Evolutionary conservation across 2,113 vertebrate species (phyloP).

Genomic region (Pangasianodon gigas): DNA sequence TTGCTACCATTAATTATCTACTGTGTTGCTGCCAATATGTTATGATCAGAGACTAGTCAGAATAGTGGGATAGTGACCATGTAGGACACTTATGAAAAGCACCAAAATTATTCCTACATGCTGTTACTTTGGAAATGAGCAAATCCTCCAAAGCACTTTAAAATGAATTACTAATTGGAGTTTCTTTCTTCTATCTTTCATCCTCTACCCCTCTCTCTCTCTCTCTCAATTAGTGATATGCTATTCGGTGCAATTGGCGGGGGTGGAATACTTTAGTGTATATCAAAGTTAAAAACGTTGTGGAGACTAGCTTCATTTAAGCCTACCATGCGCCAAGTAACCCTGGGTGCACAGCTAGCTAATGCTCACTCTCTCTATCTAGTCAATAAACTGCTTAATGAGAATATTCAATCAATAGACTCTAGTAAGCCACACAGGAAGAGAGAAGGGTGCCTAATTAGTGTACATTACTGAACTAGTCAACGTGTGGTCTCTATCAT

Average conservation of each 20-base stretch:
- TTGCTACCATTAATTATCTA: not conserved
- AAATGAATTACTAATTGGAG: slow-evolving; percentile 30
- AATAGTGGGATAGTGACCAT: slow-evolving; percentile 13
- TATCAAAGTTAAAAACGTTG: slow-evolving; percentile 53
- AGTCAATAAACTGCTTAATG: slow-evolving; percentile 70
- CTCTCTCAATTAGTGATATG: slow-evolving; percentile 36
- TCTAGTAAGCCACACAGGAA: slow-evolving; percentile 40
- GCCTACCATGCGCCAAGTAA: slow-evolving; percentile 37
- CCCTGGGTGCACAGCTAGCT: slow-evolving; percentile 35
- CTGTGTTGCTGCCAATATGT: not conserved
- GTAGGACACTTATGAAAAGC: slow-evolving; percentile 9
- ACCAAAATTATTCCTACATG: slow-evolving; percentile 11
- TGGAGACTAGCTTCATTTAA: slow-evolving; percentile 51
- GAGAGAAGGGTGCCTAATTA: slow-evolving; percentile 42
- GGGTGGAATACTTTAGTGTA: slow-evolving; percentile 44
- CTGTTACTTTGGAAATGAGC: slow-evolving; percentile 43
- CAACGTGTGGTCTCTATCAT: slow-evolving; percentile 22
- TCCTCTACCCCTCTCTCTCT: not conserved
- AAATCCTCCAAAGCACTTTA: slow-evolving; percentile 31
- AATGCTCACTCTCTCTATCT: slow-evolving; percentile 42
- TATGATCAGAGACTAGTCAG: not conserved
- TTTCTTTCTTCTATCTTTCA: not conserved
- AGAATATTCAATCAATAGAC: slow-evolving; percentile 61
- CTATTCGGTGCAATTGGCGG: slow-evolving; percentile 44
- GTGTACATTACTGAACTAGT: slow-evolving; percentile 19